Evolutionary conservation across 2,113 vertebrate genomes (phyloP), one percentile per base, ranked within the genome.

Genomic region (Acanthochromis polyacanthus): DNA sequence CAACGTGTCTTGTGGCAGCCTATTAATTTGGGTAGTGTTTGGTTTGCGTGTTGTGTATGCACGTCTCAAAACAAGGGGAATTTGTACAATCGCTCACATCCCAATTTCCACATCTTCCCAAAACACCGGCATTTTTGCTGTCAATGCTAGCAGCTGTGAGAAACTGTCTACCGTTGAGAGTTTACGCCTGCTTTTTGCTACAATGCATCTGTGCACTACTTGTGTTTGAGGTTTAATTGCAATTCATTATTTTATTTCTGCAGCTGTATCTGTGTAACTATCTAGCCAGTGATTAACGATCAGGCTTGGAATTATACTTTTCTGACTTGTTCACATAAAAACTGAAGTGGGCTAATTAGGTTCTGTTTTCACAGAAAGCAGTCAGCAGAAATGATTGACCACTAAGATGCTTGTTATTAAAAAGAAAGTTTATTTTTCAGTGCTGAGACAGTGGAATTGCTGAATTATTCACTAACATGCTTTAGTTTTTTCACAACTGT

Each of bases 291-390:
- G 75, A 86, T 78, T 80, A 75, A 75, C 45, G 4, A 74, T 65
- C 45, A 62, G 61, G 63, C 59, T 75, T 65, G 73, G 46, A 77
- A 80, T 68, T 59, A 61, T 69, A 45, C 40, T 73, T 70, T 28
- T 79, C 59, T 56, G 64, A 82, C 59, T 81, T 19, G n/a, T 46
- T 70, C 28, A 40, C 23, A 66, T 51, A 80, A 70, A 77, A 79
- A 52, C 72, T 84, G 72, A 81, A 86, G 81, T 76, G 82, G 76
- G 40, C 25, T 81, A 79, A 88, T 86, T 84, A 73, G 75, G 25
- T 81, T 75, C 10, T 65, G 50, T 75, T 82, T 69, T 75, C 43
- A 53, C 59, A 57, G 36, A 63, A 53, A 83, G 57, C 48, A 48
- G 36, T 51, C 43, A 59, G 61, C 61, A 73, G 58, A 70, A 19